Evolutionary conservation across 2,888 invertebrate genomes (phyloP), one percentile per base, ranked within the genome.

Genomic region (Agonum fuliginosum): DNA sequence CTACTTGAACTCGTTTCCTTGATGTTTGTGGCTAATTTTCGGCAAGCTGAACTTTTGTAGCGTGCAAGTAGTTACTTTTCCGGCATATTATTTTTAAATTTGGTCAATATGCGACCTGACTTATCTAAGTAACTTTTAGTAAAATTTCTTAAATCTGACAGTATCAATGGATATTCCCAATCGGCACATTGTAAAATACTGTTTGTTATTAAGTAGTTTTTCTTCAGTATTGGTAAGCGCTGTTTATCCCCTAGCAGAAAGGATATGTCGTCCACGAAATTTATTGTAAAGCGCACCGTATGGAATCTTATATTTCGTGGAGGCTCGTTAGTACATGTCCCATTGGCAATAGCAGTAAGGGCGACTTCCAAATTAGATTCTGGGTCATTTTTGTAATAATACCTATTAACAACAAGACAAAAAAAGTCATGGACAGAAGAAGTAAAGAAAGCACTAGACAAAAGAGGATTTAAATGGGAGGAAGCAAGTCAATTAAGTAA

Each of bases 121-220:
- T 51, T 51, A n/a, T 51, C 51, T 51, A 51, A 51, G 4, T 51
- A 51, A 22, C 51, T 51, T 10, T 22, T 51, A 2, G 51, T 51
- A 22, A 51, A 22, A 22, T 51, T 51, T n/a, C 51, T 51, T 51
- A 51, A 51, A 51, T 51, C 51, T 22, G 22, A 22, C 20, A 51
- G 5, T 43, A 17, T 43, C 43, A 12, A 22, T 8, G 51, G 20
- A 51, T 22, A 12, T 2, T 24, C 51, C 10, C 3, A 51, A 51
- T 51, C 22, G 22, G 51, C 20, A 51, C 24, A 51, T n/a, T 22
- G 20, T 22, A 51, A 51, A 51, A 51, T 51, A n/a, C 20, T 51
- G 5, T 51, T 51, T 3, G 22, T 51, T 20, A 51, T 22, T 1
- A n/a, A n/a, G n/a, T n/a, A 10, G 8, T 22, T 51, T 22, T 22